phyloP scores from a whole-genome alignment of 2,888 invertebrate genomes.

The Dryocosmus kuriphilus region DNA sequence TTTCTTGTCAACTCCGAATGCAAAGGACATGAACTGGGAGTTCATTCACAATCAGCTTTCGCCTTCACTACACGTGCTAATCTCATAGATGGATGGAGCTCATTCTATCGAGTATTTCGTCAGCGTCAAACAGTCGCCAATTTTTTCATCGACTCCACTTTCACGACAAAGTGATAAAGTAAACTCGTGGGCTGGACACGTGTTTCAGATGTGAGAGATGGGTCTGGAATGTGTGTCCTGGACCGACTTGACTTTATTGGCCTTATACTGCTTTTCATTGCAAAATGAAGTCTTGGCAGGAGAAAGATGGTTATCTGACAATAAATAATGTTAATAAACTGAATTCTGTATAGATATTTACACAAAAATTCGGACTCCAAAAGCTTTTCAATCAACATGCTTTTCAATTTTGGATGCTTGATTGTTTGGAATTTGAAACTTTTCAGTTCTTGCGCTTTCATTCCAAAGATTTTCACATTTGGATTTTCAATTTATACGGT shows the following conservation, averaged over 20 bases:
- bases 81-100: conserved; percentile 41
- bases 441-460: neutral
- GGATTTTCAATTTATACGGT: neutral
- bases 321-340: too few species aligned
- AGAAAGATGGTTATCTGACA: too few species aligned
- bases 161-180: conserved; percentile 33
- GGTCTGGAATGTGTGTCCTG: conserved; percentile 11
- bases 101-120: conserved; percentile 17
- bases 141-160: conserved; percentile 24
- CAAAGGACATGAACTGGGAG: conserved; percentile 26
- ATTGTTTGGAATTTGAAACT: neutral
- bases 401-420: neutral
- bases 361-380: too few species aligned
- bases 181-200: conserved; percentile 6
- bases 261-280: neutral
- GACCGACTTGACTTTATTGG: conserved; percentile 1
- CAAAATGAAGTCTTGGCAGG: neutral
- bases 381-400: too few species aligned
- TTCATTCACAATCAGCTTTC: conserved; percentile 44
- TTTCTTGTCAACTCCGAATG: conserved; percentile 18
- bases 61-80: conserved; percentile 42
- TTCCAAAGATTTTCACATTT: neutral
- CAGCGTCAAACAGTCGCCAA: conserved; percentile 35
- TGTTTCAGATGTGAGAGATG: conserved; percentile 21
- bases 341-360: too few species aligned